These are phyloP conservation scores for Cacatua alba DNA, from an alignment of 2,113 vertebrate species.

Conservation along the genomic window DNA sequence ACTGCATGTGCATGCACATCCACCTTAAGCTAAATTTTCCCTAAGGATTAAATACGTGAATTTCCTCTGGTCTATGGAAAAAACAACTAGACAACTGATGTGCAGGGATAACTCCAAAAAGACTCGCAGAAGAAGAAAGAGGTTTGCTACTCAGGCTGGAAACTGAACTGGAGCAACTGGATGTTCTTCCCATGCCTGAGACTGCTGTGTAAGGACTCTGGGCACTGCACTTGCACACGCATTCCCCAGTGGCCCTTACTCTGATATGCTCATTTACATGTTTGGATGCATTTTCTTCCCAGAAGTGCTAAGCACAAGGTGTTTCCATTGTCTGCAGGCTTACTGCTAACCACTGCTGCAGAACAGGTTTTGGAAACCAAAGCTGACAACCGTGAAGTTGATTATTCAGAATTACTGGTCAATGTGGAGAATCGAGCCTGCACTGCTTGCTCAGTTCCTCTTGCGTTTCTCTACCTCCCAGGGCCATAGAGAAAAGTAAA, in stretches of 20 bases:
- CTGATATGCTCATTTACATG: background rate
- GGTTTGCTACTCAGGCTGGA: background rate
- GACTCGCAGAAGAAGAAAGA: background rate
- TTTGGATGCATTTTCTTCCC: background rate
- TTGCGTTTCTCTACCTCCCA: background rate
- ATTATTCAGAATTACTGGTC: slow-evolving; percentile 19
- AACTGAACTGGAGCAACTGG: background rate
- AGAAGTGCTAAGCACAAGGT: background rate
- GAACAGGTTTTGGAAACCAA: background rate
- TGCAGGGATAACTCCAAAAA: background rate
- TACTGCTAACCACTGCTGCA: background rate
- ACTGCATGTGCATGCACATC: background rate
- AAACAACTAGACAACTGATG: background rate
- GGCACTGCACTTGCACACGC: background rate
- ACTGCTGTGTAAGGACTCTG: fast-evolving
- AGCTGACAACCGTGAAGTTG: background rate
- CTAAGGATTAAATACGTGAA: background rate
- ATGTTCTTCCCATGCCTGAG: fast-evolving
- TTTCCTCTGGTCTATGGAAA: background rate
- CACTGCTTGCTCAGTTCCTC: background rate
- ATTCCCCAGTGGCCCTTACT: background rate
- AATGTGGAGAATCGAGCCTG: background rate
- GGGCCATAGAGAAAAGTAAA: background rate
- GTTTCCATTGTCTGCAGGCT: background rate
- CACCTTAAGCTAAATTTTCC: background rate